Base-by-base conservation (phyloP, 2,888 invertebrate genomes). In the Stenolophus ochropezus region DNA sequence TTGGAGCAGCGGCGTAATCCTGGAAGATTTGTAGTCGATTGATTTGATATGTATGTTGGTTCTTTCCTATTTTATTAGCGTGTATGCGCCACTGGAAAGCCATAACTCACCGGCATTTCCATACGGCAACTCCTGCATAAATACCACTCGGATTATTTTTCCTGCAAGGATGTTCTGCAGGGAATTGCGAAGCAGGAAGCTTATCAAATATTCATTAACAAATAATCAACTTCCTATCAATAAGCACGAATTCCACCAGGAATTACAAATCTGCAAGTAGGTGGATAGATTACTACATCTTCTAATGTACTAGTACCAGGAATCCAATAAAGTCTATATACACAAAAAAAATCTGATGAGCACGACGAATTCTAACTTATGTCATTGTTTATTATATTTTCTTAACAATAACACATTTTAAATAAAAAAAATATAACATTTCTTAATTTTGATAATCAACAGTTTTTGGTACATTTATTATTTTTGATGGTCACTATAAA, bases 21-120 rank as follows among this genome's bases (percentile, higher is more conserved):
- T 25, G 49, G 16, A 84, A 85, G 86, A 87, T 86, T 87, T 87
- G 86, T 86, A 84, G 86, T 84, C 86, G 86, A 86, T 86, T 86
- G 86, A 86, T 86, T 85, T 85, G 85, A 86, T 85, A 84, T 85
- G 84, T 84, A 73, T 73, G 73, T 73, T 73, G 73, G 73, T 73
- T 73, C 73, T 56, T 79, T 65, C 49, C 69, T 79, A 65, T 65
- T 78, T 78, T 78, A 78, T 78, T 78, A 61, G 61, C 65, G 42
- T 65, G 47, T 61, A 65, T 78, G 61, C 78, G 78, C 61, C 78
- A 79, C 69, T n/a, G n/a, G n/a, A n/a, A n/a, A n/a, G n/a, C n/a
- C n/a, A n/a, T n/a, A n/a, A n/a, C n/a, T n/a, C n/a, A n/a, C n/a
- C n/a, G n/a, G n/a, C 69, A 79, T 79, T 79, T 69, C 69, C 78